Evolutionary conservation across 2,113 vertebrate genomes (phyloP).

Genomic region (Mastomys natalensis): DNA sequence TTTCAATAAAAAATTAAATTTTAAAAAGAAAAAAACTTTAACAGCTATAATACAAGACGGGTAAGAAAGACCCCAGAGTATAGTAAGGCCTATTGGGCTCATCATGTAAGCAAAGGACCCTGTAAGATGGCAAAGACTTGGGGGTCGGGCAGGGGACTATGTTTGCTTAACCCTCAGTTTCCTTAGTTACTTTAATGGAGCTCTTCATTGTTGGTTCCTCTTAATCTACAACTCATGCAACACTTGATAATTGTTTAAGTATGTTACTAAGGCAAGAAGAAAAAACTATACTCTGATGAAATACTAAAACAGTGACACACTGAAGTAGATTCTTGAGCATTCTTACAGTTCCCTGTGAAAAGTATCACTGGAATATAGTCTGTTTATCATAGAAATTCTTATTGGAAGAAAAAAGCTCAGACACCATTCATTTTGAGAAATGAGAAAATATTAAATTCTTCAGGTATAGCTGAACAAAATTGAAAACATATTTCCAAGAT

Average conservation of each 20-base stretch:
- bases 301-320: neutral
- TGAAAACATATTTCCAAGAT: slow-evolving; percentile 1
- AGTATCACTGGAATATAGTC: slow-evolving; percentile 19
- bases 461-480: neutral
- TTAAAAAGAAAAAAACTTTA: neutral
- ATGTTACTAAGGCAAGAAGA: neutral
- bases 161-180: neutral
- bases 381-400: slow-evolving; percentile 49
- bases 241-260: neutral
- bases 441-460: slow-evolving; percentile 33
- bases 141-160: no score
- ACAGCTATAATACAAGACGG: neutral
- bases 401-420: neutral
- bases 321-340: neutral
- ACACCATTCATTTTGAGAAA: slow-evolving; percentile 29
- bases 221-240: neutral
- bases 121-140: neutral
- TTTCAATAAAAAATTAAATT: neutral
- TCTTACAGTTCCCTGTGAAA: slow-evolving; percentile 31
- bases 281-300: neutral
- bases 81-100: neutral
- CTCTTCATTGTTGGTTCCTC: neutral
- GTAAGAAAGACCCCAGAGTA: neutral
- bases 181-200: neutral
- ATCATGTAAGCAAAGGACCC: neutral